Base-by-base conservation (phyloP, 2,888 invertebrate species). In the Bugulina stolonifera region DNA sequence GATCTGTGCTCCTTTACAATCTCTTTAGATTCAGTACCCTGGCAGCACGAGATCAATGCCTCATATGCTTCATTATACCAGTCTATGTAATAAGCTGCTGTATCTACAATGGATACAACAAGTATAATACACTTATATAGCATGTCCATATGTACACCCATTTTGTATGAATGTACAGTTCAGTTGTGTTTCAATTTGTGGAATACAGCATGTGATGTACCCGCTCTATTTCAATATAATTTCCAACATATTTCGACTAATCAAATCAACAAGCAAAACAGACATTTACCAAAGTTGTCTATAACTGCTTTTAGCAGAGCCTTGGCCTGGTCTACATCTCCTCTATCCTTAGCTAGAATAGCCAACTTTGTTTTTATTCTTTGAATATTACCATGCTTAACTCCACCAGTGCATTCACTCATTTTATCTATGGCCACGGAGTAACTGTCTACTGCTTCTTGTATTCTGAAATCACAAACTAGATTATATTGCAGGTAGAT, bases 291-390 rank as follows among this genome's bases (percentile, higher is more conserved):
- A 71, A 79, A 74, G 71, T 74, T 73, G 54, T 77, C 75, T 27
- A 79, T 73, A 22, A 80, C 79, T 74, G 78, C 75, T 69, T 75
- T 76, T 69, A 81, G 77, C 32, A 78, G 74, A 55, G 76, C 74
- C 14, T 80, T 75, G 71, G 81, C 79, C n/a, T n/a, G 2, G 32
- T 25, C 64, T 10, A 64, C 27, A 32, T 64, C 64, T 14, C 64
- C 64, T 3, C 25, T 25, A 14, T 22, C 64, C 27, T 27, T 32
- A 32, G 32, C 64, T 10, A 64, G 32, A 27, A 32, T 64, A 29
- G 64, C 64, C 22, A 64, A 27, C 27, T 64, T 27, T 10, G 32
- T 10, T n/a, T 64, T 64, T 2, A 64, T 32, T 32, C n/a, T 64
- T 3, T 64, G 64, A 25, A 64, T 32, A 64, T 32, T 34, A 10